Base-by-base conservation (phyloP, 1,140 invertebrate genomes). In the Drosophila teissieri region DNA sequence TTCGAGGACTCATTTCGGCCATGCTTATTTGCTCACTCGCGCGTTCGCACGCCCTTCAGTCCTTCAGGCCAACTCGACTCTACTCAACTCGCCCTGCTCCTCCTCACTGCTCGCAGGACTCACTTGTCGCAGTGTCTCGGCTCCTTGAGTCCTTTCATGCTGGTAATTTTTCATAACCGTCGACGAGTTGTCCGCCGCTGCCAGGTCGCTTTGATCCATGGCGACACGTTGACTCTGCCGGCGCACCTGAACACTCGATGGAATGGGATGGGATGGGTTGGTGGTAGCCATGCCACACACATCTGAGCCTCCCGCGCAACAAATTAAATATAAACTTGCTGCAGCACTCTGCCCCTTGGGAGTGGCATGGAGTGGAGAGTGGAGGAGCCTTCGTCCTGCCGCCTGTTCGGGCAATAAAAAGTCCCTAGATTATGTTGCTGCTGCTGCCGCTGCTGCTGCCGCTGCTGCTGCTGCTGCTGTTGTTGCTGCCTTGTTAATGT, bases 281-380 rank as follows among this genome's bases (percentile, higher is more conserved):
- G 37, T 14, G 37, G 14, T 39, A 14, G 19, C 27, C 27, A 15
- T 31, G 24, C 48, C 37, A 52, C 58, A 52, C 58, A 80, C 75
- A 72, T 69, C 73, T 62, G 57, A 80, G 73, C 63, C 64, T 42
- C 52, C 56, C 49, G 69, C 70, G 58, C 79, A 69, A 88, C 79
- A 88, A 88, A 88, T 88, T 88, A 88, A 89, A 89, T 83, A 79
- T 85, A 88, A 88, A 77, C 74, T 88, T 81, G 75, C 79, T 73
- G 64, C 74, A 70, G 77, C 78, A 73, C 73, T 74, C 73, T 72
- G 74, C 60, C 73, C 65, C 57, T 65, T 56, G 52, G 77, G 65
- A 57, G 46, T 31, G 36, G 37, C 3, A 22, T 4, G 42, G 14
- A 34, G 40, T 14, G 37, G 24, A 58, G 36, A 40, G 48, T 0